These are phyloP conservation scores for Dione vanillae DNA, from an alignment of 2,888 invertebrate genomes.

Conservation along the genomic window DNA sequence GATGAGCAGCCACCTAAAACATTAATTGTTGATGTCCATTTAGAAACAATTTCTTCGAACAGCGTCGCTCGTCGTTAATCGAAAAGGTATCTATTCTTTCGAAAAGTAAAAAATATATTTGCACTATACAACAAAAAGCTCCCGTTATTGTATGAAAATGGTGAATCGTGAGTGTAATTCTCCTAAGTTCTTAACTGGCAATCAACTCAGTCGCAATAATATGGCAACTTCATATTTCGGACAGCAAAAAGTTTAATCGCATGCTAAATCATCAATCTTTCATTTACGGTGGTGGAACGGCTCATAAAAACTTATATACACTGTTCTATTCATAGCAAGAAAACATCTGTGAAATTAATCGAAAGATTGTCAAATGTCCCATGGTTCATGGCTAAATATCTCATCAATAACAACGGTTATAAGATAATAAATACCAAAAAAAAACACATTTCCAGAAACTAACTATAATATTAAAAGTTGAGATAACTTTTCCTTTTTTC, in stretches of 20 bases:
- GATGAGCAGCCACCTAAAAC: slow-evolving; percentile 14
- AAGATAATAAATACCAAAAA: slow-evolving; percentile 6
- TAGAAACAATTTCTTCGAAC: slow-evolving; percentile 22
- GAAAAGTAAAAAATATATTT: slow-evolving; percentile 52
- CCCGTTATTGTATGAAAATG: slow-evolving; percentile 53
- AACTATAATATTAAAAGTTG: slow-evolving; percentile 3
- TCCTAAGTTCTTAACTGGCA: slow-evolving; percentile 42
- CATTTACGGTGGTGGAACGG: slow-evolving; percentile 7
- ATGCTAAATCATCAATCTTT: slow-evolving; percentile 38
- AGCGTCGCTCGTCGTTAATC: slow-evolving; percentile 19
- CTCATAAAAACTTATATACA: slow-evolving; percentile 15
- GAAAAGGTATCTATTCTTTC: slow-evolving; percentile 18
- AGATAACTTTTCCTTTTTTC: slow-evolving; percentile 13
- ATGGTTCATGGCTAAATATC: slow-evolving; percentile 16
- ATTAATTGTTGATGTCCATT: slow-evolving; percentile 28
- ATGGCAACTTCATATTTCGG: slow-evolving; percentile 48
- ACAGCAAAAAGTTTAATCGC: slow-evolving; percentile 45
- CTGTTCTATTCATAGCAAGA: slow-evolving; percentile 21
- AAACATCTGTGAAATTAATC: slow-evolving; percentile 42
- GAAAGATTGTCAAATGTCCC: slow-evolving; percentile 27
- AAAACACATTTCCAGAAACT: not conserved
- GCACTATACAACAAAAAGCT: slow-evolving; percentile 50
- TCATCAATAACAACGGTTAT: slow-evolving; percentile 16
- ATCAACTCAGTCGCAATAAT: slow-evolving; percentile 45
- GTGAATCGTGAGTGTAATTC: slow-evolving; percentile 53